These are phyloP conservation scores for Scelioninae gen. 1 DNA, from an alignment of 2,888 invertebrate species.

Conservation along the genomic window DNA sequence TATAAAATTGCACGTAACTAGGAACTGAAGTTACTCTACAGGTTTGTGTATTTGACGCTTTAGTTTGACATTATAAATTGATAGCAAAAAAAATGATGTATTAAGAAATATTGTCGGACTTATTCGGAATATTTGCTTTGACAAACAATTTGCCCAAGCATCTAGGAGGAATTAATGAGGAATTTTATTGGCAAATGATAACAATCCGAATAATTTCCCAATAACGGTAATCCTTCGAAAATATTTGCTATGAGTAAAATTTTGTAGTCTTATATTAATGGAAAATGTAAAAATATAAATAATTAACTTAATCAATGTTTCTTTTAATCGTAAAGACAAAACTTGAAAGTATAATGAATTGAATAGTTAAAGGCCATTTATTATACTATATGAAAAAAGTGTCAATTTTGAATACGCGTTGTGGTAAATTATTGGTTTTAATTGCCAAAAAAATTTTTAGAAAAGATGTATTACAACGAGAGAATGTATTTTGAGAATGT, in stretches of 20 bases:
- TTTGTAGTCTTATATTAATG: background rate
- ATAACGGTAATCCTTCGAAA: background rate
- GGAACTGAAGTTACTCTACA: background rate
- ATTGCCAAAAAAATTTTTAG: too few species aligned
- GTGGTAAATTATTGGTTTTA: too few species aligned
- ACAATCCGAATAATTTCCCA: slow-evolving; percentile 6
- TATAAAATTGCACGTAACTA: slow-evolving; percentile 25
- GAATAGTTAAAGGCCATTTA: too few species aligned
- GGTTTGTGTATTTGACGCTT: background rate
- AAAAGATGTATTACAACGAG: too few species aligned
- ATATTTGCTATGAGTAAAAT: background rate
- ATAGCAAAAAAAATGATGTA: too few species aligned
- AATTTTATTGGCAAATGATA: slow-evolving; percentile 27
- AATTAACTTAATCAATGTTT: too few species aligned
- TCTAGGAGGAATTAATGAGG: slow-evolving; percentile 20
- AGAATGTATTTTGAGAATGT: too few species aligned
- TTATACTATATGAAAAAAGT: too few species aligned
- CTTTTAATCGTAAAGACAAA: too few species aligned
- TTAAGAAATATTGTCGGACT: slow-evolving; percentile 1
- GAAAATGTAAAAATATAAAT: background rate
- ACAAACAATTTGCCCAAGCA: slow-evolving; percentile 16
- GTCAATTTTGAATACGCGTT: too few species aligned
- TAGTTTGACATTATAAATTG: background rate
- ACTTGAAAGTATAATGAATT: too few species aligned
- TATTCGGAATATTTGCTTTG: slow-evolving; percentile 10